These are phyloP conservation scores for Alosa alosa DNA, from an alignment of 2,113 vertebrate species.

Conservation along the genomic window DNA sequence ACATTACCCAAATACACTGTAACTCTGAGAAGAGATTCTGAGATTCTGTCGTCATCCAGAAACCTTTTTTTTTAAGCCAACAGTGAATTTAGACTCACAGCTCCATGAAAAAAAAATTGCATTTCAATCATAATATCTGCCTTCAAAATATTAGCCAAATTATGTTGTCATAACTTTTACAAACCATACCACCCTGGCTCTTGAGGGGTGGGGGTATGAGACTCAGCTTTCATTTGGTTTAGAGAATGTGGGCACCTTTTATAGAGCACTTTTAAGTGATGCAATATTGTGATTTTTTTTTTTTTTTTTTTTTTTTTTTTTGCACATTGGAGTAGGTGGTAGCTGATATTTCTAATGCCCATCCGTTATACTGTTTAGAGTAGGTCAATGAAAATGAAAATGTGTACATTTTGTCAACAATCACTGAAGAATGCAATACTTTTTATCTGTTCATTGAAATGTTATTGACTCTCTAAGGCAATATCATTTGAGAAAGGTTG, in stretches of 20 bases:
- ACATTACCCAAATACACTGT: not conserved
- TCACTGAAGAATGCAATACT: conserved; percentile 75
- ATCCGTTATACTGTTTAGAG: conserved; percentile 43
- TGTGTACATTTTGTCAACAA: conserved; percentile 42
- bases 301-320: conserved; percentile 57
- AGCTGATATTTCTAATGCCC: conserved; percentile 49
- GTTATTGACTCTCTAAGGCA: conserved; percentile 62
- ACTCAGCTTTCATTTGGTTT: conserved; percentile 40
- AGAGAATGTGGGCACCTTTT: conserved; percentile 64
- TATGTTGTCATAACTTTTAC: not conserved
- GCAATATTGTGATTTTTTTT: conserved; percentile 70
- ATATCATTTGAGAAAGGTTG: conserved; percentile 62
- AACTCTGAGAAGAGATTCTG: not conserved
- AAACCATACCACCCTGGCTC: not conserved
- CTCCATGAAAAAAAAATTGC: conserved; percentile 39
- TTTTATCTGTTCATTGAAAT: conserved; percentile 62
- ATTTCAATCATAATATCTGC: conserved; percentile 22
- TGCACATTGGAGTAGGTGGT: conserved; percentile 58
- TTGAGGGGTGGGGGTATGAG: not conserved
- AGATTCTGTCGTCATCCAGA: not conserved
- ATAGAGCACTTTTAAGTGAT: conserved; percentile 78
- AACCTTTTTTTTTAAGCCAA: not conserved
- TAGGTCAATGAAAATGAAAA: conserved; percentile 31
- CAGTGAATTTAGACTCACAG: conserved; percentile 10
- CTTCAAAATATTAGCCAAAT: conserved; percentile 31